Percentiles rank a stretch among this genome's conserved stretches.
Evolutionary conservation across 1,140 invertebrate species (phyloP).

Genomic region (Centruroides sculpturatus): DNA sequence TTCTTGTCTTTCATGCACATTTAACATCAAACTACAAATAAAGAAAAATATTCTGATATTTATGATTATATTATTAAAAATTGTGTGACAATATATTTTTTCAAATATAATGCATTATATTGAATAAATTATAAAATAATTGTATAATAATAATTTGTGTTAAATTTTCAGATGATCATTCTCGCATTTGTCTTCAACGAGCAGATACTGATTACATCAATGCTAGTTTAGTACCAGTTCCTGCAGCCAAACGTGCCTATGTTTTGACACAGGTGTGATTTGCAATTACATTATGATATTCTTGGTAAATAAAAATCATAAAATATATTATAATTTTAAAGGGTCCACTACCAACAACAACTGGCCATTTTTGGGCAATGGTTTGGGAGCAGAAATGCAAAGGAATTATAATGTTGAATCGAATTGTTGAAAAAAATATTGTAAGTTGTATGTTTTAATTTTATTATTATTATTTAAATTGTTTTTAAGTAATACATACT

Average conservation of each 20-base stretch:
- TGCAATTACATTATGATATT: too few species aligned
- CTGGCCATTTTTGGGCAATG: conserved; percentile 93
- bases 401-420: conserved; percentile 90
- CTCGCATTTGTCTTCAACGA: conserved; percentile 59
- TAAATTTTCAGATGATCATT: conserved; percentile 52
- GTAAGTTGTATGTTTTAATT: not conserved
- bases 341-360: conserved; percentile 72
- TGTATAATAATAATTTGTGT: not conserved
- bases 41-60: too few species aligned
- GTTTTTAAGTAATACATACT: too few species aligned
- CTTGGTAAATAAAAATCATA: too few species aligned
- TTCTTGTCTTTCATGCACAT: too few species aligned
- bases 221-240: conserved; percentile 40
- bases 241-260: conserved; percentile 67
- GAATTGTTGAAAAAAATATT: conserved; percentile 75
- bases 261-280: conserved; percentile 48
- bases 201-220: conserved; percentile 80
- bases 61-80: too few species aligned
- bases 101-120: too few species aligned
- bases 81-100: too few species aligned
- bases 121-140: too few species aligned
- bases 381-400: conserved; percentile 86
- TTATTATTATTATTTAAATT: not conserved
- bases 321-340: conserved; percentile 39
- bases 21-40: too few species aligned